Evolutionary conservation across 2,797 vertebrate species (phyloP).

Genomic region (Astyanax mexicanus): DNA sequence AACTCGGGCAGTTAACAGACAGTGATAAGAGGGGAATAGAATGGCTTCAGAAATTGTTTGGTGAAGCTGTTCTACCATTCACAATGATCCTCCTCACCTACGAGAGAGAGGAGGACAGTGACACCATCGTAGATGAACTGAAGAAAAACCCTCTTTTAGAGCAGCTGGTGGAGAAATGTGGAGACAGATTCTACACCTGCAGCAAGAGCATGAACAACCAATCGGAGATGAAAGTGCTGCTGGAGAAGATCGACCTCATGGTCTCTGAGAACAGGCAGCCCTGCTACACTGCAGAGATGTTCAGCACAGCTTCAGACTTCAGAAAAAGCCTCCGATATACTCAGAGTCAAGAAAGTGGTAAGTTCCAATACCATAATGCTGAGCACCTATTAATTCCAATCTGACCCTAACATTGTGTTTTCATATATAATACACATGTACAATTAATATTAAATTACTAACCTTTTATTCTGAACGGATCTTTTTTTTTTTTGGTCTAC

Average conservation of each 20-base stretch:
- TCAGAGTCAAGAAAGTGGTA: neutral
- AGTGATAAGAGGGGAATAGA: neutral
- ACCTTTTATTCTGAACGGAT: too few species aligned
- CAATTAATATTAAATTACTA: too few species aligned
- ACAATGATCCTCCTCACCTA: slow-evolving; percentile 38
- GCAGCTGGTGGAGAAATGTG: neutral
- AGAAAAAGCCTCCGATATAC: neutral
- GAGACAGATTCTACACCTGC: slow-evolving; percentile 20
- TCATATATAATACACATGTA: too few species aligned
- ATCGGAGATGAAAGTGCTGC: slow-evolving; percentile 19
- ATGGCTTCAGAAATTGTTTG: slow-evolving; percentile 22
- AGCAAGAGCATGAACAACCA: slow-evolving; percentile 40
- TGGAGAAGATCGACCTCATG: neutral
- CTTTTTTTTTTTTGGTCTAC: too few species aligned
- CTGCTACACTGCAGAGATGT: slow-evolving; percentile 23
- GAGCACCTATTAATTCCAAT: too few species aligned
- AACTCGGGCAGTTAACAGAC: neutral
- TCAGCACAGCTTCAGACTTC: neutral
- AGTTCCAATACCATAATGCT: too few species aligned
- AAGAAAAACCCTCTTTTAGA: slow-evolving; percentile 22
- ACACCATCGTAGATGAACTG: slow-evolving; percentile 32
- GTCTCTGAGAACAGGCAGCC: neutral
- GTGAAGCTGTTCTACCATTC: neutral
- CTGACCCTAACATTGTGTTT: too few species aligned
- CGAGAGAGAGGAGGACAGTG: slow-evolving; percentile 6